phyloP scores from a whole-genome alignment of 2,888 invertebrate species.

The Kryphioiulus occultus region DNA sequence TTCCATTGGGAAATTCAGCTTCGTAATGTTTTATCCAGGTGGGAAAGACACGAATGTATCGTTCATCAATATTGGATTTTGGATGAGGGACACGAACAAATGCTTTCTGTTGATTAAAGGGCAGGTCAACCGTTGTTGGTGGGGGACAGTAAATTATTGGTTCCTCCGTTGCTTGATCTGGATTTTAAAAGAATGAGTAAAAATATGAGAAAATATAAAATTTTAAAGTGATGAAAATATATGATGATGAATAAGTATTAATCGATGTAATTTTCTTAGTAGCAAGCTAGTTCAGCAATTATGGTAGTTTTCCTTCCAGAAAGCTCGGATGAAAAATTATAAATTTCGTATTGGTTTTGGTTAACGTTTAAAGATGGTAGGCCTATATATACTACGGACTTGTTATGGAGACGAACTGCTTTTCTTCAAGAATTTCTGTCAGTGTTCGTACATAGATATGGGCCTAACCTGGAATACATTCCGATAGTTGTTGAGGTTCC shows the following conservation, averaged over 20 bases:
- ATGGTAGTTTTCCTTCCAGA: too few species aligned
- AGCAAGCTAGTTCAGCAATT: too few species aligned
- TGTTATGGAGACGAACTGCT: too few species aligned
- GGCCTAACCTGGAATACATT: conserved; percentile 43
- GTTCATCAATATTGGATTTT: neutral
- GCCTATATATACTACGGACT: too few species aligned
- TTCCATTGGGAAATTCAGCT: conserved; percentile 46
- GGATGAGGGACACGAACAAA: conserved; percentile 38
- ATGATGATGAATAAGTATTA: too few species aligned
- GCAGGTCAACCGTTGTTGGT: conserved; percentile 30
- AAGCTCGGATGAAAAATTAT: too few species aligned
- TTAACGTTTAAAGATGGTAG: too few species aligned
- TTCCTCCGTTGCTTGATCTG: neutral
- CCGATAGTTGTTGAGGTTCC: conserved; percentile 56
- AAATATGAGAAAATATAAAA: neutral
- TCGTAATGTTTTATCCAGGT: conserved; percentile 39
- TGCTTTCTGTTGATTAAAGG: neutral
- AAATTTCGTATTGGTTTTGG: too few species aligned
- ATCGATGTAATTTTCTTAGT: too few species aligned
- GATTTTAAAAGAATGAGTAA: neutral
- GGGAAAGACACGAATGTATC: conserved; percentile 25
- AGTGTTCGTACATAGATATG: neutral
- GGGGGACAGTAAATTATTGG: conserved; percentile 42
- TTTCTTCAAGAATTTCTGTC: neutral
- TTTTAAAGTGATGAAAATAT: too few species aligned